phyloP scores from a whole-genome alignment of 2,888 invertebrate genomes.

The Sarcophaga carnaria region DNA sequence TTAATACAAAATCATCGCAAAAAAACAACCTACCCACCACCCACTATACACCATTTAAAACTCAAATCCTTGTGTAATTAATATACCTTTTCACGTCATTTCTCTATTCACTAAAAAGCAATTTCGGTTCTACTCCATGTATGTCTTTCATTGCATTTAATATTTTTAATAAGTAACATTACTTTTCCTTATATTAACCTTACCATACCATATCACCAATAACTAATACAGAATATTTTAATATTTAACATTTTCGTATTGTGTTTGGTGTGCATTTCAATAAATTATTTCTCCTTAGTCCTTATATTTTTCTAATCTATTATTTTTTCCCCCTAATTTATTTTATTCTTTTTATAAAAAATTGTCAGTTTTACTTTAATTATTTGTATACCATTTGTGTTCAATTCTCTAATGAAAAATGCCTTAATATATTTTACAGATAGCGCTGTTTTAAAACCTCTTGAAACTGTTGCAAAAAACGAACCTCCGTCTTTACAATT shows the following conservation, averaged over 20 bases:
- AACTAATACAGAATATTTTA: neutral
- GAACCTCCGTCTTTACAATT: constrained; percentile 78
- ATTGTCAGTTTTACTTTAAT: neutral
- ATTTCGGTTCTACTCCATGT: constrained; percentile 42
- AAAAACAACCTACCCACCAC: constrained; percentile 52
- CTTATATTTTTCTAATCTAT: neutral
- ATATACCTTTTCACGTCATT: constrained; percentile 47
- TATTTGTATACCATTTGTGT: neutral
- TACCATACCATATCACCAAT: constrained; percentile 2
- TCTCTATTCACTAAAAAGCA: constrained; percentile 43
- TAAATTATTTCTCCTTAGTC: neutral
- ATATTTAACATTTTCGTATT: neutral
- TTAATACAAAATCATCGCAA: constrained; percentile 57
- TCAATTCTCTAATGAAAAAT: neutral
- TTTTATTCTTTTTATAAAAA: constrained; percentile 1
- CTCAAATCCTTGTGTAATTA: constrained; percentile 61
- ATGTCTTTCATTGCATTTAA: constrained; percentile 38
- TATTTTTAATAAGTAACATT: neutral
- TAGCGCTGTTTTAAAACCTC: constrained; percentile 49
- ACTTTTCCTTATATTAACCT: constrained; percentile 32
- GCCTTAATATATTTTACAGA: constrained; percentile 53
- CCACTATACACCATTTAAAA: constrained; percentile 56
- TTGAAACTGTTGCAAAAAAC: constrained; percentile 65
- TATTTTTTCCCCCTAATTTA: neutral
- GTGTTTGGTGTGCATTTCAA: neutral